Conservation (phyloP, 2,888 invertebrate species). For the Lithophane leautieri region DNA sequence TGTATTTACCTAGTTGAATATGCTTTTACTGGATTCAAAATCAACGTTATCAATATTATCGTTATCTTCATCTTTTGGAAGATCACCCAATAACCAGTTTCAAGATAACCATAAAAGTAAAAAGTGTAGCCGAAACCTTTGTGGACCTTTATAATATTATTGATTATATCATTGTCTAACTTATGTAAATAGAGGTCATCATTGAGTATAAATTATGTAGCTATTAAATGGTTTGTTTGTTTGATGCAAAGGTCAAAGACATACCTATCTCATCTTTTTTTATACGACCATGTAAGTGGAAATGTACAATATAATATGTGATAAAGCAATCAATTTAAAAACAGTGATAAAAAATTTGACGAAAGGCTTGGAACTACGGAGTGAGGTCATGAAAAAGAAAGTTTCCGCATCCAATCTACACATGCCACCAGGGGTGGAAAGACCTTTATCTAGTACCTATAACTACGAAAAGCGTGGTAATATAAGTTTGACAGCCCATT, state of each 20-base stretch:
- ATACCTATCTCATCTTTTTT: constrained; percentile 42
- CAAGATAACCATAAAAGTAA: neutral
- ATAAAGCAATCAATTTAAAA: constrained; percentile 13
- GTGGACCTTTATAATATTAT: constrained; percentile 24
- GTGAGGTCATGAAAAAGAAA: neutral
- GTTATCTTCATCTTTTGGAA: neutral
- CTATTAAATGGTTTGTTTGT: constrained; percentile 54
- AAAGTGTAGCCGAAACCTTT: neutral
- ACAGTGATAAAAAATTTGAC: neutral
- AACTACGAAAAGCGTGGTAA: neutral
- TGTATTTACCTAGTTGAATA: neutral
- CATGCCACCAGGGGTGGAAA: neutral
- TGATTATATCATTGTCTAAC: constrained; percentile 35
- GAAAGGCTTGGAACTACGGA: constrained; percentile 1
- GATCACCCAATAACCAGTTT: neutral
- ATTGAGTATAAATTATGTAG: constrained; percentile 36
- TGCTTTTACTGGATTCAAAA: no score
- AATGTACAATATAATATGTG: constrained; percentile 19
- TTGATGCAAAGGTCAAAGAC: constrained; percentile 59
- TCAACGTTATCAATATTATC: no score
- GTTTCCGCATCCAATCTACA: neutral
- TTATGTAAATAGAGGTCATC: constrained; percentile 51
- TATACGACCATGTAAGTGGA: constrained; percentile 14
- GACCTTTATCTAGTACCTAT: neutral
- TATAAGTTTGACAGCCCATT: neutral